Evolutionary conservation across 2,888 invertebrate genomes (phyloP).

Genomic region (Teleogryllus oceanicus): DNA sequence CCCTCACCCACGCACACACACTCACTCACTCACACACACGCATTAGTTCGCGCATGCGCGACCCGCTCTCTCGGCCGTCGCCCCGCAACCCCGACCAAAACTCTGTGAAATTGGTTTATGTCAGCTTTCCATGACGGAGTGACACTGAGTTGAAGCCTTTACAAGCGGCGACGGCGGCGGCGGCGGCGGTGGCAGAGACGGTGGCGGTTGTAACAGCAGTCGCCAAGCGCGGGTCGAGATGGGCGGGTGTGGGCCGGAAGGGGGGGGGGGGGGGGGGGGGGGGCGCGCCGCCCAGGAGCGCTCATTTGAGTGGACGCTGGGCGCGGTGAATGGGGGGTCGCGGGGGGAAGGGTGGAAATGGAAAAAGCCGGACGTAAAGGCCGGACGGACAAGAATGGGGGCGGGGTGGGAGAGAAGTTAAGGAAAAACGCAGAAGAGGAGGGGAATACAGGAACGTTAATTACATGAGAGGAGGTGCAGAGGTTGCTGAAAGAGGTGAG

Average conservation of each 20-base stretch:
- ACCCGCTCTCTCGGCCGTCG: background rate
- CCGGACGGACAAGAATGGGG: too few relatives aligned
- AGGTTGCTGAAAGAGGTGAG: too few relatives aligned
- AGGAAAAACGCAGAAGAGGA: too few relatives aligned
- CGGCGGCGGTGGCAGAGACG: background rate
- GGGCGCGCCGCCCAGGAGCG: background rate
- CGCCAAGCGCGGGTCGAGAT: background rate
- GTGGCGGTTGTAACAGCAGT: background rate
- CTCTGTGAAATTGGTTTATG: slow-evolving; percentile 10
- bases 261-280: background rate
- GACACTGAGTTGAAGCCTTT: slow-evolving; percentile 18
- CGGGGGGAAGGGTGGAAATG: too few relatives aligned
- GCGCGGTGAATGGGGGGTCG: slow-evolving; percentile 19
- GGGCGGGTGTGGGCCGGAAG: background rate
- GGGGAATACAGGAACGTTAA: too few relatives aligned
- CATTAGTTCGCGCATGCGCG: background rate
- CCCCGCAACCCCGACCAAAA: slow-evolving; percentile 20
- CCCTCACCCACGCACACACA: slow-evolving; percentile 22
- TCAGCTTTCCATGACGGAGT: slow-evolving; percentile 18
- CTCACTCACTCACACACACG: background rate
- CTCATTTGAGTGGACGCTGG: background rate
- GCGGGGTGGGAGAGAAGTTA: too few relatives aligned
- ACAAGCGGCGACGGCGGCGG: background rate
- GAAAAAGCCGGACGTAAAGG: too few relatives aligned
- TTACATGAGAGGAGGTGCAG: too few relatives aligned